Conservation (phyloP, 2,113 vertebrate genomes). For the Prolemur simus region DNA sequence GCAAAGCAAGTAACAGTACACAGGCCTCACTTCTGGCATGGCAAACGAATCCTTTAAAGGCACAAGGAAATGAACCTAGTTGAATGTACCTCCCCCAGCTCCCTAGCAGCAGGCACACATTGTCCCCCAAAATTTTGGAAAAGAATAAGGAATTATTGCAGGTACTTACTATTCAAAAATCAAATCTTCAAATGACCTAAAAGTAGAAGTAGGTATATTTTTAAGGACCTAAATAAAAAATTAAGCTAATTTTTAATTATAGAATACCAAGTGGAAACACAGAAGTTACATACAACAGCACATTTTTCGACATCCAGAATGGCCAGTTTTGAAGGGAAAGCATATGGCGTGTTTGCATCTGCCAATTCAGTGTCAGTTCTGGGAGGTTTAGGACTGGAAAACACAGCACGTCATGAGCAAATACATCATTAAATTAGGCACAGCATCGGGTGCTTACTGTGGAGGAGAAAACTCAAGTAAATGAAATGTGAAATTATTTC, state of each 20-base stretch:
- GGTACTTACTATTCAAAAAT: not conserved
- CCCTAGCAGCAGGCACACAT: not conserved
- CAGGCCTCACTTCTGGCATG: not conserved
- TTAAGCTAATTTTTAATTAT: not conserved
- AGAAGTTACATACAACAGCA: not conserved
- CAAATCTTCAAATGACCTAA: not conserved
- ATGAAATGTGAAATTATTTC: constrained; percentile 29
- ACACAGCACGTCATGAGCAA: not conserved
- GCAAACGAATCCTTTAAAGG: not conserved
- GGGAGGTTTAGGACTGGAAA: not conserved
- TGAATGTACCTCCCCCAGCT: no score
- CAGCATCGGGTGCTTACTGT: not conserved
- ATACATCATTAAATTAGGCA: not conserved
- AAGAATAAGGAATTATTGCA: not conserved
- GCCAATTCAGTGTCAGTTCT: not conserved
- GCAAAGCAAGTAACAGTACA: fast-evolving
- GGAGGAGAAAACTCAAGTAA: not conserved
- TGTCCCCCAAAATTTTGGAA: not conserved
- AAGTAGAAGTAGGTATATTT: not conserved
- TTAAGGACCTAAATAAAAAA: not conserved
- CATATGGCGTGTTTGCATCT: not conserved
- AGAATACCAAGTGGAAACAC: not conserved
- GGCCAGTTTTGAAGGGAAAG: not conserved
- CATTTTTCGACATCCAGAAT: not conserved
- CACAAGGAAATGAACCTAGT: not conserved